Evolutionary conservation across 2,888 invertebrate species (phyloP), one percentile per base, ranked within the genome.

Genomic region (Caenorhabditis angaria): DNA sequence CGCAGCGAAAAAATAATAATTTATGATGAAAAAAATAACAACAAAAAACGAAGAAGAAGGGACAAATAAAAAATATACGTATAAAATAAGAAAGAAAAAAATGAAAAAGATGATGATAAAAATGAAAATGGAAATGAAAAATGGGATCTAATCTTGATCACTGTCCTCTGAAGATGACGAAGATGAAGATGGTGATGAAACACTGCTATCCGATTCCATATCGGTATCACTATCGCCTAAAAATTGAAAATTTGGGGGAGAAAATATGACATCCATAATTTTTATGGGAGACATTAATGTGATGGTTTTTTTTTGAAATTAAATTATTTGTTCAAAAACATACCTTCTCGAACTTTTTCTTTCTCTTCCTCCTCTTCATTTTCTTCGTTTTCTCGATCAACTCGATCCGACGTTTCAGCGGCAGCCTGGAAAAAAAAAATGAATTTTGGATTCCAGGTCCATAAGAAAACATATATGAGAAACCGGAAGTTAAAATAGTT

Each of bases 151-250:
- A 20, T 73, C 66, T 60, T 67, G 60, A 14, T 32, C 62, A 2
- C 62, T 59, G 27, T 75, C 70, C 10, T 64, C 65, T 1, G 77
- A 77, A 14, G 65, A 64, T 27, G 79, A 77, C 18, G 61, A 63
- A 8, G 70, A 69, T 14, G 78, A 76, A 12, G 71, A 65, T 6
- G 59, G 57, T 22, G 66, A 61, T 18, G 74, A 76, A 27, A 61
- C 61, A 12, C 56, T 24, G 5, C 61, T 59, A 25, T 61, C 61
- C 35, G 65, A 61, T 10, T 74, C 70, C 22, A 84, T 14, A 54
- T 84, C 84, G 6, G 84, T 84, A 65, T 84, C 84, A 54, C 82
- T 81, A 59, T 84, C 84, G 12, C 80, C 76, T 60, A n/a, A 55
- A 32, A 28, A 24, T n/a, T 10, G 12, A 14, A 53, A n/a, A 24